Conservation (phyloP, 2,797 vertebrate genomes). For the Chaetophractus vellerosus region DNA sequence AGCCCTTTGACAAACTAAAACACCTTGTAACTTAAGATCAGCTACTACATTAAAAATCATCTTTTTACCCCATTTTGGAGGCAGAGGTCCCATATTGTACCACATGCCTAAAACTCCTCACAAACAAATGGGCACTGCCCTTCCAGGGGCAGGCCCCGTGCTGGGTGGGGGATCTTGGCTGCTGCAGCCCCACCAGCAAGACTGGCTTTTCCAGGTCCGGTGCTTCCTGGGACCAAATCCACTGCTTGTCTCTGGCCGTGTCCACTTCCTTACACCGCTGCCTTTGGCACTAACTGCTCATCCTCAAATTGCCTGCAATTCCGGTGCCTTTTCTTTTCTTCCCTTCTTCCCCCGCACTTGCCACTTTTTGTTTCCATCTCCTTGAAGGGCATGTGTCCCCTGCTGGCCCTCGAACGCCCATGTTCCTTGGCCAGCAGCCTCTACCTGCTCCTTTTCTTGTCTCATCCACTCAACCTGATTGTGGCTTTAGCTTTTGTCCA, state of each 20-base stretch:
- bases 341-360: not conserved
- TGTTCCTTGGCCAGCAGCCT: not conserved
- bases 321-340: fast-evolving
- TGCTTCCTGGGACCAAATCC: not conserved
- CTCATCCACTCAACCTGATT: not conserved
- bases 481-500: not conserved
- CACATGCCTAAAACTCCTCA: not conserved
- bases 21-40: too few relatives aligned
- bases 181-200: too few relatives aligned
- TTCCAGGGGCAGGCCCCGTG: not conserved
- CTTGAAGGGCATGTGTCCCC: fast-evolving
- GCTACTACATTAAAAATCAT: not conserved
- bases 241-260: not conserved
- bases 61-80: too few relatives aligned
- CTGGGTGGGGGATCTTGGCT: fast-evolving
- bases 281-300: not conserved
- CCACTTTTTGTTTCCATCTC: too few relatives aligned
- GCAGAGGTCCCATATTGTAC: too few relatives aligned
- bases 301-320: too few relatives aligned
- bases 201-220: not conserved
- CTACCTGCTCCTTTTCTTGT: not conserved
- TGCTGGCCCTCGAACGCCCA: fast-evolving
- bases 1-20: too few relatives aligned
- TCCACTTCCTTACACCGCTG: not conserved
- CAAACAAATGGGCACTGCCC: not conserved